Base-by-base conservation (phyloP, 2,888 invertebrate species). In the Drosophila differens region DNA sequence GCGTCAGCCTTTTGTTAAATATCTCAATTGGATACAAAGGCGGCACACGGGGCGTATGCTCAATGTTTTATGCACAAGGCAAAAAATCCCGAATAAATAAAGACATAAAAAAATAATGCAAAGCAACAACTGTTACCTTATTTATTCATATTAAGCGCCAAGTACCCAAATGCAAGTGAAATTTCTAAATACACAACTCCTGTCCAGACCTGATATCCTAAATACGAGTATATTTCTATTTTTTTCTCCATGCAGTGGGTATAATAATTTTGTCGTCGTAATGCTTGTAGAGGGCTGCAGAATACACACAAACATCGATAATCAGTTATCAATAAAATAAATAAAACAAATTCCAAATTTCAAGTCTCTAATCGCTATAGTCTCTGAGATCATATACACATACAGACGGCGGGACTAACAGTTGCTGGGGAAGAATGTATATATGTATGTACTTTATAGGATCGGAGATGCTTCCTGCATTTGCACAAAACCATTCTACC, bases 1-100 rank as follows among this genome's bases (percentile, higher is more conserved):
- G 60, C 64, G 69, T 71, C 63, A 72, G 76, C 85, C 85, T 74
- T 89, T 89, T 89, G 90, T 89, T 89, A 89, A 84, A 89, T 71
- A 77, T 85, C 90, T 87, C 82, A 87, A 85, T 85, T 89, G 82
- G 25, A 82, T 72, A 83, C 76, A 65, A 69, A 74, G 70, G 54
- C 68, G 58, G 54, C 52, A 35, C 57, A 70, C 66, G 63, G 61
- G 67, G 67, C 79, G 81, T 79, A 81, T 79, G 77, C 72, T 71
- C 81, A 72, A 77, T 89, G 69, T 79, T 81, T 76, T 76, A 76
- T 79, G 68, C 64, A 67, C 41, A 39, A 67, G 47, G 33, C 28
- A 67, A 30, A 51, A 41, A n/a, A 57, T 25, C 47, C 52, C 37
- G 25, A 70, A 72, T 37, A 39, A 58, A 57, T 53, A 63, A 61